phyloP scores from a whole-genome alignment of 2,113 vertebrate genomes.

The Nycticebus coucang region DNA sequence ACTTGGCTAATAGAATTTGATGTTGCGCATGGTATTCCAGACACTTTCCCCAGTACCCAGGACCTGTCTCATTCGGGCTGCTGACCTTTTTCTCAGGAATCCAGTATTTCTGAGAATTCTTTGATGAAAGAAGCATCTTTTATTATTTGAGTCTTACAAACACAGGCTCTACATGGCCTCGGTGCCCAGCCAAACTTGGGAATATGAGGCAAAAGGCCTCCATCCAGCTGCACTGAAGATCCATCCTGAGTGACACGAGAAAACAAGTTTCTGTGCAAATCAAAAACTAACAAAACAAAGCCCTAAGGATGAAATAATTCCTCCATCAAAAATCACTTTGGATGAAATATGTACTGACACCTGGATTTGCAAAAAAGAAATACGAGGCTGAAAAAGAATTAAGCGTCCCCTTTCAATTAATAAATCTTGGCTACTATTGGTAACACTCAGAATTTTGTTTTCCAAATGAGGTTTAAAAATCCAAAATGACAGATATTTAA shows the following conservation, averaged over 20 bases:
- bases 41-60: background rate
- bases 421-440: conserved; percentile 62
- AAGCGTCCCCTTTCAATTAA: conserved; percentile 60
- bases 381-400: conserved; percentile 52
- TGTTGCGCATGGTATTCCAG: background rate
- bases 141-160: background rate
- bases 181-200: background rate
- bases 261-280: conserved; percentile 50
- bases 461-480: conserved; percentile 61
- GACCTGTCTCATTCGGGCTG: background rate
- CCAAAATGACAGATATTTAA: conserved; percentile 60
- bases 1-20: background rate
- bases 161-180: background rate
- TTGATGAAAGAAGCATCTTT: conserved; percentile 11
- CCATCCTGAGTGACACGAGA: background rate
- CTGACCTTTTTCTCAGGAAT: conserved; percentile 2
- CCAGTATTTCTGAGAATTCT: conserved; percentile 19
- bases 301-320: conserved; percentile 61
- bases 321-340: conserved; percentile 73
- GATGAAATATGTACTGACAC: conserved; percentile 60
- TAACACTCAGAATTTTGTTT: conserved; percentile 63
- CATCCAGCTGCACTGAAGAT: conserved; percentile 24
- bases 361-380: conserved; percentile 67
- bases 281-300: conserved; percentile 61
- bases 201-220: background rate